phyloP scores from a whole-genome alignment of 2,888 invertebrate genomes.

The Troides aeacus region DNA sequence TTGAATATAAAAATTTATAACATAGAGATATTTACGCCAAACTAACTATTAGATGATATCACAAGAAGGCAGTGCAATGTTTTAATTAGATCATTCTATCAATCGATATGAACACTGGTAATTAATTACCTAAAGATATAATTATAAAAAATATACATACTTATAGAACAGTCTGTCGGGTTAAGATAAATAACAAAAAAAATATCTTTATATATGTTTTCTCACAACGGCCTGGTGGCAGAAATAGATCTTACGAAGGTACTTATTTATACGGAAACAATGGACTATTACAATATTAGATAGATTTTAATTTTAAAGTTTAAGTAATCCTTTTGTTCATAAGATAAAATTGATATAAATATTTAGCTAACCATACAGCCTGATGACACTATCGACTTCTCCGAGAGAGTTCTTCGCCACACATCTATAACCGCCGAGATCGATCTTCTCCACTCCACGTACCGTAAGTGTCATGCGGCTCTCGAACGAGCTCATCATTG shows the following conservation, averaged over 20 bases:
- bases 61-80: too few species aligned
- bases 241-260: neutral
- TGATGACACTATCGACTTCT: slow-evolving; percentile 92
- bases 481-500: slow-evolving; percentile 87
- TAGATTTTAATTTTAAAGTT: neutral
- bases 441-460: slow-evolving; percentile 84
- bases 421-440: slow-evolving; percentile 91
- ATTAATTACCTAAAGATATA: too few species aligned
- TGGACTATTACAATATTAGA: neutral
- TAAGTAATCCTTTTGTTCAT: neutral
- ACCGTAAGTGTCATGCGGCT: slow-evolving; percentile 90
- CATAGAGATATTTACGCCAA: too few species aligned
- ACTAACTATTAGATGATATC: too few species aligned
- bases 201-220: neutral
- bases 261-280: neutral
- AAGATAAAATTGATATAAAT: neutral
- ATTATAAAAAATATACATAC: too few species aligned
- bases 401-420: slow-evolving; percentile 93
- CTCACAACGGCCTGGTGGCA: neutral
- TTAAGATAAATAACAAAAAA: too few species aligned
- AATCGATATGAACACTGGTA: too few species aligned
- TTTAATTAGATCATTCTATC: too few species aligned
- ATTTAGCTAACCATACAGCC: slow-evolving; percentile 88
- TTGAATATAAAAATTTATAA: too few species aligned
- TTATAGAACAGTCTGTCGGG: too few species aligned